Conservation (phyloP, 2,888 invertebrate genomes). For the Rhogogaster chlorosoma region DNA sequence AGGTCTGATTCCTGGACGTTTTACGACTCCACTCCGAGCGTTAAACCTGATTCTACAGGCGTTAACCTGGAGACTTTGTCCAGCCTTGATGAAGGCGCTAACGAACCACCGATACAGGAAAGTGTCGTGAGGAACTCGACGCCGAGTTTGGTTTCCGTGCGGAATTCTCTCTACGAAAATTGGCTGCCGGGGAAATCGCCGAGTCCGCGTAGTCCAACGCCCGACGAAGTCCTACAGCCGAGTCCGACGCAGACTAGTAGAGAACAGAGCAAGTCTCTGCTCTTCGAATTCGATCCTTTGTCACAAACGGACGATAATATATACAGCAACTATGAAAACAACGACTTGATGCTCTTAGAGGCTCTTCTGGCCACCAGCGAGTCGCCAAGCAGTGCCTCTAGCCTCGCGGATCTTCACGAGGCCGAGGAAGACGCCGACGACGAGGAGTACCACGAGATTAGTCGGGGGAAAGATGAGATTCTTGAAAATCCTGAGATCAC, state of each 20-base stretch:
- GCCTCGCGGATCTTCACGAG: conserved; percentile 76
- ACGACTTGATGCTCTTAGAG: conserved; percentile 83
- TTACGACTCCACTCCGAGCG: conserved; percentile 75
- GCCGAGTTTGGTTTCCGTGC: conserved; percentile 66
- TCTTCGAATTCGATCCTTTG: conserved; percentile 71
- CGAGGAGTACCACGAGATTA: conserved; percentile 77
- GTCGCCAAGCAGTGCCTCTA: conserved; percentile 81
- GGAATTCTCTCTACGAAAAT: conserved; percentile 79
- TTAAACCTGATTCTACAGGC: conserved; percentile 60
- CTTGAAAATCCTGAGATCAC: conserved; percentile 72
- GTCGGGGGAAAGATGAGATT: conserved; percentile 76
- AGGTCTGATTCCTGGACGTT: conserved; percentile 80
- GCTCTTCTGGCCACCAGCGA: conserved; percentile 85
- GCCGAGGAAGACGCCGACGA: conserved; percentile 75
- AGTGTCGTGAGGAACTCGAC: conserved; percentile 63
- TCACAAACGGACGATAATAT: conserved; percentile 64
- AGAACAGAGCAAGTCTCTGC: conserved; percentile 68
- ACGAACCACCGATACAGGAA: conserved; percentile 57
- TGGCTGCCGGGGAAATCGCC: conserved; percentile 62
- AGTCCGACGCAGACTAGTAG: conserved; percentile 72
- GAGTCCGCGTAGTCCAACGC: conserved; percentile 73
- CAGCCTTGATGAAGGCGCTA: conserved; percentile 64
- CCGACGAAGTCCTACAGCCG: neutral
- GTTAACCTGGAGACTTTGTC: conserved; percentile 71
- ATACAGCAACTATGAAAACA: conserved; percentile 78